Conservation (phyloP, 1,140 invertebrate genomes). For the Aphaenogaster floridana region DNA sequence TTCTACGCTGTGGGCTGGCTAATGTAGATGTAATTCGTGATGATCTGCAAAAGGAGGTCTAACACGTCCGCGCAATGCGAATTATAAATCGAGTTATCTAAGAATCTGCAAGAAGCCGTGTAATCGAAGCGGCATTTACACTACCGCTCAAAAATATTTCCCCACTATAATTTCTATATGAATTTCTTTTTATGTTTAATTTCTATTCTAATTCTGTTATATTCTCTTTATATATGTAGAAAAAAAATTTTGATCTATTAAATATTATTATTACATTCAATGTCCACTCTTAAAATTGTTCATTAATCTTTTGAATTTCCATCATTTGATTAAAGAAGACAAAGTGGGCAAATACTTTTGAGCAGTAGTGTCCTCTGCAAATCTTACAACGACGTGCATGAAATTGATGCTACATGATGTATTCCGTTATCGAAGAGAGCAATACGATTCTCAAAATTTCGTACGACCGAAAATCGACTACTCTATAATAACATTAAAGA, state of each 20-base stretch:
- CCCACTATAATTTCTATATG: no score
- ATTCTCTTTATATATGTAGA: no score
- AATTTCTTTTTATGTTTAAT: no score
- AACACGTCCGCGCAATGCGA: not conserved
- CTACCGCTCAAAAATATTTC: no score
- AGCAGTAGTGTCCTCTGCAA: not conserved
- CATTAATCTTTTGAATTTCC: no score
- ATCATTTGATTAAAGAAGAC: no score
- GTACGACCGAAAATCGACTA: constrained; percentile 37
- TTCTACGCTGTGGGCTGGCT: constrained; percentile 54
- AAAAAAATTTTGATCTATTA: no score
- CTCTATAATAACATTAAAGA: constrained; percentile 70
- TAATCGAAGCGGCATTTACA: not conserved
- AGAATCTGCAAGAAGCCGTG: not conserved
- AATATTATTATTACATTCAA: no score
- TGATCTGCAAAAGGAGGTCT: constrained; percentile 22
- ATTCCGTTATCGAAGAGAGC: constrained; percentile 26
- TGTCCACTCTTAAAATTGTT: no score
- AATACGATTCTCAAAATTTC: constrained; percentile 40
- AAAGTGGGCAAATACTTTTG: no score
- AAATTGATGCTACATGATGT: constrained; percentile 32
- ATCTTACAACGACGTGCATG: constrained; percentile 36
- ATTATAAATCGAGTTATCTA: not conserved
- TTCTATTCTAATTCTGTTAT: no score
- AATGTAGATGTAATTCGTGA: constrained; percentile 52